phyloP scores from a whole-genome alignment of 2,888 invertebrate species.

The Lamellibrachia columna region DNA sequence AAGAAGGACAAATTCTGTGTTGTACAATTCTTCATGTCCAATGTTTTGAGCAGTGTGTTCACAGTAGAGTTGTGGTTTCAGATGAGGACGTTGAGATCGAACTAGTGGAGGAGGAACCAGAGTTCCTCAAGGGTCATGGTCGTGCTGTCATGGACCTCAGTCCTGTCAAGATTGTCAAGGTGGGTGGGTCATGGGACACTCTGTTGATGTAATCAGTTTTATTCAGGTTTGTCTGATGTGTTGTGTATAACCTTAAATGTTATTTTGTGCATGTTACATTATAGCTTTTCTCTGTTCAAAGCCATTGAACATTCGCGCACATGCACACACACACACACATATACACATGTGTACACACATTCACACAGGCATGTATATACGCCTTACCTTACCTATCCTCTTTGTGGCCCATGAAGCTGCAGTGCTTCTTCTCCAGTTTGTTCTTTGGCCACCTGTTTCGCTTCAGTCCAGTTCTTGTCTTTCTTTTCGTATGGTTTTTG shows the following conservation, averaged over 20 bases:
- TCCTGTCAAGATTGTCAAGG: constrained; percentile 91
- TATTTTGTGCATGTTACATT: too few relatives aligned
- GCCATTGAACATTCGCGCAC: not conserved
- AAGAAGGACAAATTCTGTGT: too few relatives aligned
- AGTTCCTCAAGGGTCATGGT: constrained; percentile 86
- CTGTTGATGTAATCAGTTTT: constrained; percentile 30
- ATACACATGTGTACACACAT: too few relatives aligned
- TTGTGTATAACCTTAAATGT: not conserved
- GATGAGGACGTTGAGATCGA: constrained; percentile 99
- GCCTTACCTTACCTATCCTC: too few relatives aligned
- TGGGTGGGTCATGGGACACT: constrained; percentile 38
- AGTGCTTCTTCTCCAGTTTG: too few relatives aligned
- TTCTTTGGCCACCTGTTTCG: too few relatives aligned
- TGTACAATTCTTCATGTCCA: too few relatives aligned
- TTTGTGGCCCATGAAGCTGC: too few relatives aligned
- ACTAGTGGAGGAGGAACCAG: constrained; percentile 97
- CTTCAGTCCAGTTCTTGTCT: too few relatives aligned
- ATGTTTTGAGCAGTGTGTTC: not conserved
- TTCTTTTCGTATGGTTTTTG: too few relatives aligned
- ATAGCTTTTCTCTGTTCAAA: not conserved
- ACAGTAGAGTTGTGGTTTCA: constrained; percentile 57
- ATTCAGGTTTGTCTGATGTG: not conserved
- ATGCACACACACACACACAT: not conserved
- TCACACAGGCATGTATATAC: too few relatives aligned
- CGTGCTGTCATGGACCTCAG: constrained; percentile 86